A percentile compares a stretch with the other conserved stretches of the same genome.
These are phyloP conservation scores for Bruchidius siliquastri DNA, from an alignment of 2,888 invertebrate genomes.

Conservation along the genomic window DNA sequence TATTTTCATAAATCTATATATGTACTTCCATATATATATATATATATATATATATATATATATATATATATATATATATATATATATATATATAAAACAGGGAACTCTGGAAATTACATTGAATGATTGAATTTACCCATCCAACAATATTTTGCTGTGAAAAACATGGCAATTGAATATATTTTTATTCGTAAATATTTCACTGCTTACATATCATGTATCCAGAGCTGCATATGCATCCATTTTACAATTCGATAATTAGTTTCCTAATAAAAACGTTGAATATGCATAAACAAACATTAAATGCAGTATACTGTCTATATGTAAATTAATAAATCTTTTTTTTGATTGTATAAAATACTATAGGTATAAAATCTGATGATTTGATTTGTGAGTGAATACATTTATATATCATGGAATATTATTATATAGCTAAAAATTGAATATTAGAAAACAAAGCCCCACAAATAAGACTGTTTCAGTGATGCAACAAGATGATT, in stretches of 20 bases:
- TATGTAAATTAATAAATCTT: not conserved
- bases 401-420: no score
- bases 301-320: not conserved
- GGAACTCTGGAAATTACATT: not conserved
- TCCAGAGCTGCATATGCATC: no score
- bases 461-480: no score
- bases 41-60: not conserved
- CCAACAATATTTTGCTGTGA: not conserved
- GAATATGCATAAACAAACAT: not conserved
- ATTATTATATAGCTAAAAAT: no score
- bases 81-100: not conserved
- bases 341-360: not conserved
- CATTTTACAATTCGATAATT: not conserved
- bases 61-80: not conserved
- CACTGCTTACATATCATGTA: not conserved
- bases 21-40: not conserved
- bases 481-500: no score
- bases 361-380: not conserved
- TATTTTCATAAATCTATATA: not conserved
- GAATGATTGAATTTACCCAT: not conserved
- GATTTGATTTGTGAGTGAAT: no score
- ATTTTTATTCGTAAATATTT: not conserved
- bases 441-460: no score
- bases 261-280: not conserved
- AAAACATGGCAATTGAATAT: not conserved